Base-by-base conservation (phyloP, 2,888 invertebrate species). In the Drosophila putrida region DNA sequence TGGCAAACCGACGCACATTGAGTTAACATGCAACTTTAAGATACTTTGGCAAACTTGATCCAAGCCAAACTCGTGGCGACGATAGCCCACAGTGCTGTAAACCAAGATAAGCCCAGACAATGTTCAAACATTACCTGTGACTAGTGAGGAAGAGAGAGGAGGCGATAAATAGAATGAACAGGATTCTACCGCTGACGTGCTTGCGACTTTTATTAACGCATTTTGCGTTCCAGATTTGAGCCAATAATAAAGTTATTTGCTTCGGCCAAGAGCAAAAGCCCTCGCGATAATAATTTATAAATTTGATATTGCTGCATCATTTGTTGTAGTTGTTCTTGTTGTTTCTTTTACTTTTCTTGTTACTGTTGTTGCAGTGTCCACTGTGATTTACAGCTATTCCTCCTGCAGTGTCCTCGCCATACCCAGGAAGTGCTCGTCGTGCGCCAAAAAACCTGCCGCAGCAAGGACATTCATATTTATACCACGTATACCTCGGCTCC, bases 391-490 rank as follows among this genome's bases (percentile, higher is more conserved):
- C 88, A 81, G 78, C 80, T 58, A 64, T 77, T 83, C 78, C 63
- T 25, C 58, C 84, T 77, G 84, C 88, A 84, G 68, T 79, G 88
- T 73, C 76, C 85, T 81, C 70, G 64, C 43, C 33, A 73, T 63
- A 67, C 15, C 62, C 66, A 62, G 68, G 46, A 71, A 73, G 67
- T 73, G 64, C 80, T 77, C 70, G 66, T 73, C 67, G 82, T 75
- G 70, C 53, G 81, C 81, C 87, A 87, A 82, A 83, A 83, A 82
- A 70, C 82, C 71, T 59, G 64, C 82, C 85, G 65, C 82, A 87
- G 78, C 88, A 83, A 88, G 88, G 83, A 88, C 83, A 83, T 88
- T 86, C 88, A 77, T 82, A 83, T 83, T 88, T 75, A 59, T 57
- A 62, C 59, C 62, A 44, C 55, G 63, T 61, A 59, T 57, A 59